phyloP scores from a whole-genome alignment of 2,113 vertebrate genomes.

The Microcebus jonahi region DNA sequence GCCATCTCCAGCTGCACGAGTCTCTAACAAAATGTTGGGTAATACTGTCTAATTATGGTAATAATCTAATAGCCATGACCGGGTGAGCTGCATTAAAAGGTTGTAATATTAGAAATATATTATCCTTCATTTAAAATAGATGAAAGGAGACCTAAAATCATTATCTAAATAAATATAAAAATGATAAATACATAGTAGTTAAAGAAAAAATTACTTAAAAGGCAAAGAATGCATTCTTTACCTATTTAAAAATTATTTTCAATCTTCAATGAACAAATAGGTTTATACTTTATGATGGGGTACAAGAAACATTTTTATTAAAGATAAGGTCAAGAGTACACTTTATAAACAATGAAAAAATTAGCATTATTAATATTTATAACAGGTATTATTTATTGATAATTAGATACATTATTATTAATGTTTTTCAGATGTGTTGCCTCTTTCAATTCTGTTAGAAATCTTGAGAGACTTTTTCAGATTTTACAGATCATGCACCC shows the following conservation, averaged over 20 bases:
- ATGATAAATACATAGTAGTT: background rate
- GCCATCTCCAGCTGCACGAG: background rate
- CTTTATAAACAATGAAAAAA: background rate
- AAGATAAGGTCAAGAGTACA: background rate
- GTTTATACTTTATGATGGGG: background rate
- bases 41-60: background rate
- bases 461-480: background rate
- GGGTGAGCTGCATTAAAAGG: background rate
- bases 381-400: background rate
- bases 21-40: background rate
- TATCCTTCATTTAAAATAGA: background rate
- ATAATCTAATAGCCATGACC: background rate
- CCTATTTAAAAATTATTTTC: background rate
- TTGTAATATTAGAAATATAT: background rate
- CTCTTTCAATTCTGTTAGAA: background rate
- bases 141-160: background rate
- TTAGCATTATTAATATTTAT: background rate
- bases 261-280: background rate
- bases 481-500: background rate
- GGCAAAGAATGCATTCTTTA: background rate
- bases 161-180: background rate
- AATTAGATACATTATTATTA: background rate
- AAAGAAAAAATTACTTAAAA: background rate
- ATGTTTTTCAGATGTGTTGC: background rate
- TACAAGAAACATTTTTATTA: background rate